Percentiles rank a stretch among this genome's conserved stretches.
Evolutionary conservation across 2,888 invertebrate genomes (phyloP).

Genomic region (Neocrepidodera transversa): DNA sequence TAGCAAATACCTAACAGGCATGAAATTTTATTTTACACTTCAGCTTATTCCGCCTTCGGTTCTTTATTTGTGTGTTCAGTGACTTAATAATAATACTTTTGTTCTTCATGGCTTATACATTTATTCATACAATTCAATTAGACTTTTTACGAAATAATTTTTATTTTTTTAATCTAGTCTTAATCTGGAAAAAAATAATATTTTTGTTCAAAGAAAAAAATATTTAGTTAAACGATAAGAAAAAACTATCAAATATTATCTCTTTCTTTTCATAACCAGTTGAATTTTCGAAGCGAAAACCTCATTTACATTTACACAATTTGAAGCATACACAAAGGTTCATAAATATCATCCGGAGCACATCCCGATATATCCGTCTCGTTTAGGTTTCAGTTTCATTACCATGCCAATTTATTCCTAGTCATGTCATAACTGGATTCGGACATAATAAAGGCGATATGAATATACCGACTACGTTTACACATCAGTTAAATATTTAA

Average conservation of each 20-base stretch:
- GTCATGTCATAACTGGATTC: constrained; percentile 14
- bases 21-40: constrained; percentile 1
- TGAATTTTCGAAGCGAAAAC: background rate
- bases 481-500: no score
- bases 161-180: no score
- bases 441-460: constrained; percentile 8
- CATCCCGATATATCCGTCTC: constrained; percentile 8
- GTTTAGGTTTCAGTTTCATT: constrained; percentile 11
- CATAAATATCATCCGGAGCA: background rate
- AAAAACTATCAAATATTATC: no score
- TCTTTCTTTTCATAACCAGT: no score
- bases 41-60: background rate
- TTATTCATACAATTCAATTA: no score
- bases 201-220: no score
- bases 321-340: background rate
- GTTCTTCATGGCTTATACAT: no score
- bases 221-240: no score
- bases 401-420: constrained; percentile 10
- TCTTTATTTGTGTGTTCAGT: background rate
- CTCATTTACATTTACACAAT: background rate
- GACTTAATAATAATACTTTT: background rate
- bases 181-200: no score
- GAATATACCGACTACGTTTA: background rate
- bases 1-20: background rate
- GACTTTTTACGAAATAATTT: no score